Base-by-base conservation (phyloP, 2,797 vertebrate genomes). In the Pseudochromis fuscus region DNA sequence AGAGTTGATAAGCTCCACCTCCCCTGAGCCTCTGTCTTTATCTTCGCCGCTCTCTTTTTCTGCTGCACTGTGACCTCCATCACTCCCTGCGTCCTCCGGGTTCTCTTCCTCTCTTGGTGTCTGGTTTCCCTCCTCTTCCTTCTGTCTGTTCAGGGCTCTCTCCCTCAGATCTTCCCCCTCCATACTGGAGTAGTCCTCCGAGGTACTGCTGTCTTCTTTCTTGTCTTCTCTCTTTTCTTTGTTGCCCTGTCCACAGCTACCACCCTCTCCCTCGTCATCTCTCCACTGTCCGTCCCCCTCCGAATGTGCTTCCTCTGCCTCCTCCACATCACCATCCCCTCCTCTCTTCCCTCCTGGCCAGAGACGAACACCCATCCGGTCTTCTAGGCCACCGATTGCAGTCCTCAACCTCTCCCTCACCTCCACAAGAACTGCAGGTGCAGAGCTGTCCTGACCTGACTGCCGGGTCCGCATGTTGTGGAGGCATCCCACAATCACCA, bases 171-270 rank as follows among this genome's bases (percentile, higher is more conserved):
- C 28, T 3, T 46, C 28, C 8, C 19, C 57, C 7, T 60, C 56
- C n/a, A 31, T 21, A 44, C n/a, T 44, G 28, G 56, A 59, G 40
- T n/a, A 44, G 25, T 45, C 56, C 9, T 59, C 56, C 3, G 56
- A 59, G 0, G 56, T 59, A 8, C 44, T 4, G 27, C 56, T 31
- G 56, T 59, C 56, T 30, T 44, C 56, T n/a, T 31, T 13, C 8
- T 30, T 7, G 12, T 16, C 25, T 59, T 44, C n/a, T 44, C 25
- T 38, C 5, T 59, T 31, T 15, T 45, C 38, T 19, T 45, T 4
- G 4, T 16, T 44, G n/a, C 7, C 30, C 42, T 21, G 0, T 44
- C 16, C 56, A 59, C 42, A 30, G 2, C 31, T n/a, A n/a, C n/a
- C n/a, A n/a, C n/a, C n/a, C n/a, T n/a, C n/a, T n/a, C n/a, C n/a